A percentile compares a stretch with the other conserved stretches of the same genome.
phyloP scores from a whole-genome alignment of 2,888 invertebrate species.

The Perithous albicinctus region DNA sequence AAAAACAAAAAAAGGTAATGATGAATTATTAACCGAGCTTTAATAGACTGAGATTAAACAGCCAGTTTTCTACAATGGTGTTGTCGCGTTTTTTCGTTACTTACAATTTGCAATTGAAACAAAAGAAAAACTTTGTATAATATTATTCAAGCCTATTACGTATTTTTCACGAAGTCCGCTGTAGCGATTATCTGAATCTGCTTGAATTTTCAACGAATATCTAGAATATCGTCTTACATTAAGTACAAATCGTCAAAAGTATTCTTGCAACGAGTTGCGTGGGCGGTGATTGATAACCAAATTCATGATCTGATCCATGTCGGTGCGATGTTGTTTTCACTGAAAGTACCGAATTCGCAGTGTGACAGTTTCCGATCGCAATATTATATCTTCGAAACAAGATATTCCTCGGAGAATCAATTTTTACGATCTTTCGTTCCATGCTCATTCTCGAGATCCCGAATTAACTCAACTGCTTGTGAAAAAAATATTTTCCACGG shows the following conservation, averaged over 20 bases:
- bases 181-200: conserved; percentile 1
- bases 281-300: not conserved
- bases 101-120: not conserved
- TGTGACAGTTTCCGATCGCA: conserved; percentile 1
- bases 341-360: not conserved
- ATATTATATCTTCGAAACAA: not conserved
- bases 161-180: not conserved
- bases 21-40: too few relatives aligned
- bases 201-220: conserved; percentile 21
- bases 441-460: not conserved
- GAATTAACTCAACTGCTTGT: conserved; percentile 19
- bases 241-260: conserved; percentile 14
- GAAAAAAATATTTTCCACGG: conserved; percentile 31
- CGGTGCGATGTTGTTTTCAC: not conserved
- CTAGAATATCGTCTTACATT: not conserved
- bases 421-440: not conserved
- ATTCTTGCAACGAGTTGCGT: not conserved
- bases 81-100: not conserved
- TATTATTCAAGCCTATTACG: not conserved
- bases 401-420: not conserved
- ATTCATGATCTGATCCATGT: not conserved
- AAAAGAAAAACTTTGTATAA: too few relatives aligned
- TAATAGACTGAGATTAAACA: too few relatives aligned
- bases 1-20: too few relatives aligned
- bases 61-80: too few relatives aligned